phyloP scores from a whole-genome alignment of 2,797 vertebrate genomes.

The Champsocephalus esox region DNA sequence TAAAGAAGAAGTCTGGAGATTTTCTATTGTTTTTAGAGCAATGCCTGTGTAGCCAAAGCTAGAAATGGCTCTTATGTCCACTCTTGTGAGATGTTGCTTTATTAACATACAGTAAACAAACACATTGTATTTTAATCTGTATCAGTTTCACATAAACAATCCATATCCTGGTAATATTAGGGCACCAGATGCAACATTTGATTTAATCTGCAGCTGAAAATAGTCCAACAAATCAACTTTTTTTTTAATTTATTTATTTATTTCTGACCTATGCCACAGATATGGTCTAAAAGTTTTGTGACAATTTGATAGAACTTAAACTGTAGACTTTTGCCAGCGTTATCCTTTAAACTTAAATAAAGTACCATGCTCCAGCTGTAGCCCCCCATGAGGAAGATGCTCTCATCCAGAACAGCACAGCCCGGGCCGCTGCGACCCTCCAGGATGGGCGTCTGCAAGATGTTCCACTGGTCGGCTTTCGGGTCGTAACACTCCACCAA shows the following conservation, averaged over 20 bases:
- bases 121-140: constrained; percentile 4
- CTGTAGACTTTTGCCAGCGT: background rate
- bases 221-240: background rate
- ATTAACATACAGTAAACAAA: too few relatives aligned
- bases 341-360: background rate
- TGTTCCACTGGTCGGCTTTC: constrained; percentile 98
- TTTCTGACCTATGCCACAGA: background rate
- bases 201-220: constrained; percentile 10
- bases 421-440: constrained; percentile 98
- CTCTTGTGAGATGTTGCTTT: too few relatives aligned
- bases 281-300: too few relatives aligned
- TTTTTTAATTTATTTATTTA: too few relatives aligned
- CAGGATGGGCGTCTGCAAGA: constrained; percentile 97
- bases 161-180: background rate
- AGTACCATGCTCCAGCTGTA: constrained; percentile 99
- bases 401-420: constrained; percentile 94
- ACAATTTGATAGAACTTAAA: background rate
- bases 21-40: background rate
- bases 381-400: constrained; percentile 97
- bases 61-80: background rate
- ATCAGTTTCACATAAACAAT: too few relatives aligned
- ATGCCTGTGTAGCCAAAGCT: background rate
- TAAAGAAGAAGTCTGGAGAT: constrained; percentile 1
- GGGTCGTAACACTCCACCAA: constrained; percentile 98
- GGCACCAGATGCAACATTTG: background rate